Evolutionary conservation across 2,888 invertebrate species (phyloP).

Genomic region (Monopis laevigella): DNA sequence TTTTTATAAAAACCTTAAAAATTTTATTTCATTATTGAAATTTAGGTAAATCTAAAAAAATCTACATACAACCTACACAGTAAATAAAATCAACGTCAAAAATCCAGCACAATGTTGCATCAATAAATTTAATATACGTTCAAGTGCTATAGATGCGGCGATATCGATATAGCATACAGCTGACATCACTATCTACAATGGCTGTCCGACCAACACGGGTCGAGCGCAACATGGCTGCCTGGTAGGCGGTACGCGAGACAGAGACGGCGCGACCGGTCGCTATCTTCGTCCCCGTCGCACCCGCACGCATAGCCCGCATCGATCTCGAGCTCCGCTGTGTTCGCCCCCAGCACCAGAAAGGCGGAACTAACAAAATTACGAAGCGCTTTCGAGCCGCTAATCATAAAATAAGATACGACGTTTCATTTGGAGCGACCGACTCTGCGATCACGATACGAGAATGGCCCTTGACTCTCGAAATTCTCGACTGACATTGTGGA

Average conservation of each 20-base stretch:
- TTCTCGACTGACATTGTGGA: conserved; percentile 57
- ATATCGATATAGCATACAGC: conserved; percentile 5
- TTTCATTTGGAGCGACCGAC: conserved; percentile 66
- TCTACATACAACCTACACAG: no score
- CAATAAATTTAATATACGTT: not conserved
- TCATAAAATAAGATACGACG: conserved; percentile 69
- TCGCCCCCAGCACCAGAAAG: conserved; percentile 68
- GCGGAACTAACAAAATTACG: conserved; percentile 69
- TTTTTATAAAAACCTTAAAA: no score
- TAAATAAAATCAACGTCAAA: no score
- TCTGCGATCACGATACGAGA: conserved; percentile 63
- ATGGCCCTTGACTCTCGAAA: conserved; percentile 66
- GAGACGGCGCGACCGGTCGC: conserved; percentile 41
- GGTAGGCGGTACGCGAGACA: conserved; percentile 62
- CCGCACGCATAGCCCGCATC: conserved; percentile 58
- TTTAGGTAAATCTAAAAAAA: no score
- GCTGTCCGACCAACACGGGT: conserved; percentile 66
- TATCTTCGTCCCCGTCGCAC: conserved; percentile 47
- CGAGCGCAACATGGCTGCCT: conserved; percentile 67
- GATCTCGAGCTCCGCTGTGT: conserved; percentile 46
- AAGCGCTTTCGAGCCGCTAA: conserved; percentile 69
- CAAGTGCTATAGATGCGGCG: not conserved
- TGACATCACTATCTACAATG: conserved; percentile 64
- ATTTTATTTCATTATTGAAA: no score
- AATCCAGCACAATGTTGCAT: no score